Percentiles rank a stretch among this genome's conserved stretches.
These are phyloP conservation scores for Mystacides longicornis DNA, from an alignment of 2,888 invertebrate genomes.

Conservation along the genomic window DNA sequence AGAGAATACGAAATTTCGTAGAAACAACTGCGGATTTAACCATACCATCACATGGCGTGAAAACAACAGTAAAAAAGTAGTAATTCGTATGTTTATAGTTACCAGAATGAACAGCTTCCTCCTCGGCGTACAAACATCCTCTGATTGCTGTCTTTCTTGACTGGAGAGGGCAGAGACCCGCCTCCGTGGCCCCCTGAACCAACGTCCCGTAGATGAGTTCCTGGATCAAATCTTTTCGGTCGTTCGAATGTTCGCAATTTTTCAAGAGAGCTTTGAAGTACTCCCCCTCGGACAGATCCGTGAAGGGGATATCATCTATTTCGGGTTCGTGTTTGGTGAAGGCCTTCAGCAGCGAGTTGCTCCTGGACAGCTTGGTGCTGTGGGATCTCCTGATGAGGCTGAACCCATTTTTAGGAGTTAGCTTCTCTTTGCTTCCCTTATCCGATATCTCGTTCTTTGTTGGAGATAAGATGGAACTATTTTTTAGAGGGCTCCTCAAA, in stretches of 20 bases:
- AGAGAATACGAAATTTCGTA: too few relatives aligned
- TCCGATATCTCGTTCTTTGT: conserved; percentile 39
- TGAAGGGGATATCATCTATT: conserved; percentile 31
- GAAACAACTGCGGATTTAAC: too few relatives aligned
- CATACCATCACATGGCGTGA: too few relatives aligned
- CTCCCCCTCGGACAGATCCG: conserved; percentile 38
- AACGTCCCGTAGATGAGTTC: conserved; percentile 43
- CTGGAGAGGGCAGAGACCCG: conserved; percentile 35
- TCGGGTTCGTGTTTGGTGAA: conserved; percentile 44
- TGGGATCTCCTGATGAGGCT: conserved; percentile 64
- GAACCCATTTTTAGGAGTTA: conserved; percentile 47
- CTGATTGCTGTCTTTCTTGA: conserved; percentile 41
- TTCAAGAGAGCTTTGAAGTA: conserved; percentile 40
- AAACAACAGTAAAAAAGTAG: background rate
- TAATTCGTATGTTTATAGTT: too few relatives aligned
- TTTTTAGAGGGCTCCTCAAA: conserved; percentile 42
- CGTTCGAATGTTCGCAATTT: conserved; percentile 26
- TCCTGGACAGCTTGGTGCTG: conserved; percentile 64
- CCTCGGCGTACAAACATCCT: conserved; percentile 52
- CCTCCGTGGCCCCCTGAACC: conserved; percentile 38
- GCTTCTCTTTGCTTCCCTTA: conserved; percentile 31
- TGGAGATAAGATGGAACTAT: conserved; percentile 43
- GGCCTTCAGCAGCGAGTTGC: conserved; percentile 55
- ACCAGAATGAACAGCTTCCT: conserved; percentile 69
- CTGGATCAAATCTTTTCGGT: conserved; percentile 38